A percentile compares a stretch with the other conserved stretches of the same genome.
Evolutionary conservation across 2,888 invertebrate genomes (phyloP).

Genomic region (Melieria crassipennis): DNA sequence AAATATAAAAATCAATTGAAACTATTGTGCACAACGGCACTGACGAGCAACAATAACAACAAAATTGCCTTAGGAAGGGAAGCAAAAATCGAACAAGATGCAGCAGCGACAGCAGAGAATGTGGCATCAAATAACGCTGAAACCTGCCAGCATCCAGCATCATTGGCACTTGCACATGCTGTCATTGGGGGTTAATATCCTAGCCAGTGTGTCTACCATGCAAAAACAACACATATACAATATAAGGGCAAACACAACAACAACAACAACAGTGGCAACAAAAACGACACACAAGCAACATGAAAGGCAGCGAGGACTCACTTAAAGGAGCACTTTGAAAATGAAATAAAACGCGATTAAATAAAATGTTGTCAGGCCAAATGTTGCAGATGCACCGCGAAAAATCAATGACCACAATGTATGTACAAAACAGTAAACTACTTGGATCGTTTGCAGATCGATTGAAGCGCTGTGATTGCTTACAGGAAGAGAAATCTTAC

Average conservation of each 20-base stretch:
- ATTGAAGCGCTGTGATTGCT: no score
- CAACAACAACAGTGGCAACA: neutral
- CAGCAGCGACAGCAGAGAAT: neutral
- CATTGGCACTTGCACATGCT: slow-evolving; percentile 10
- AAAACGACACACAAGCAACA: slow-evolving; percentile 5
- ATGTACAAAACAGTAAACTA: neutral
- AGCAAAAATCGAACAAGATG: neutral
- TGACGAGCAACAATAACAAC: no score
- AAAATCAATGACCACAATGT: neutral
- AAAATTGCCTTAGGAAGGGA: no score
- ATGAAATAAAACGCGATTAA: neutral
- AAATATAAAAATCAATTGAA: no score
- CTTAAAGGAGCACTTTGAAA: slow-evolving; percentile 29
- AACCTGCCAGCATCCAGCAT: neutral
- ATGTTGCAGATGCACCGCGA: neutral
- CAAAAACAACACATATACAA: neutral
- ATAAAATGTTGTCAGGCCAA: slow-evolving; percentile 14
- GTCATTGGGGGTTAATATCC: slow-evolving; percentile 39
- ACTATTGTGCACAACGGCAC: no score
- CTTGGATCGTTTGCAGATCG: no score
- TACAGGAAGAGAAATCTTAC: no score
- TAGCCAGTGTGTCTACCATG: slow-evolving; percentile 16
- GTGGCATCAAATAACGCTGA: neutral
- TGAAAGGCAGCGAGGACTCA: slow-evolving; percentile 11
- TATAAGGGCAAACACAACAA: slow-evolving; percentile 3